Evolutionary conservation across 2,888 invertebrate species (phyloP), one percentile per base, ranked within the genome.

Genomic region (Rhimphoctona megacephalus): DNA sequence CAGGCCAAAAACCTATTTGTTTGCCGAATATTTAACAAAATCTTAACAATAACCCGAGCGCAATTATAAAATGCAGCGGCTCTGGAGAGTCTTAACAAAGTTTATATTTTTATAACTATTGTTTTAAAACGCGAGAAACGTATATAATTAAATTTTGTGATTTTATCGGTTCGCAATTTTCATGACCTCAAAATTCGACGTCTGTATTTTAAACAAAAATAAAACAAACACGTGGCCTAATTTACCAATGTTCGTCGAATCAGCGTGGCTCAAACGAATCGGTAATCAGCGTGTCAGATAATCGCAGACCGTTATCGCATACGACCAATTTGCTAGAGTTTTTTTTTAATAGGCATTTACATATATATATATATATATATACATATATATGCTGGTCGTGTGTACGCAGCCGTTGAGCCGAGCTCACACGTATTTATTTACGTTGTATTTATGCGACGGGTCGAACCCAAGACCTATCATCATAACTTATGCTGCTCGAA

Each of bases 321-420:
- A 52, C 52, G 52, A 36, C 36, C 73, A 57, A 74, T 57, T 57
- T 57, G 57, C 54, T 39, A 14, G 39, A 74, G 54, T 30, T 73
- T 54, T 73, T 73, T 74, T 57, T 74, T 39, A 70, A 70, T 70
- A 49, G 61, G 17, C 70, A 36, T 57, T 74, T 74, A 52, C 57
- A 49, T 76, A 43, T 33, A 22, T 74, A n/a, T n/a, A n/a, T n/a
- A n/a, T n/a, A n/a, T n/a, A n/a, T n/a, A n/a, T n/a, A n/a, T n/a
- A n/a, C n/a, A n/a, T n/a, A n/a, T n/a, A 67, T 11, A 69, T 69
- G 30, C 22, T 43, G 11, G 17, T 57, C 57, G 33, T 81, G 81
- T 85, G 66, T 81, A 77, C 66, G 39, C 85, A 85, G 85, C 57
- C 72, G 85, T 33, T 30, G 39, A 49, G 57, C 22, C 49, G 43